These are phyloP conservation scores for Lobophora halterata DNA, from an alignment of 2,888 invertebrate genomes.

Conservation along the genomic window DNA sequence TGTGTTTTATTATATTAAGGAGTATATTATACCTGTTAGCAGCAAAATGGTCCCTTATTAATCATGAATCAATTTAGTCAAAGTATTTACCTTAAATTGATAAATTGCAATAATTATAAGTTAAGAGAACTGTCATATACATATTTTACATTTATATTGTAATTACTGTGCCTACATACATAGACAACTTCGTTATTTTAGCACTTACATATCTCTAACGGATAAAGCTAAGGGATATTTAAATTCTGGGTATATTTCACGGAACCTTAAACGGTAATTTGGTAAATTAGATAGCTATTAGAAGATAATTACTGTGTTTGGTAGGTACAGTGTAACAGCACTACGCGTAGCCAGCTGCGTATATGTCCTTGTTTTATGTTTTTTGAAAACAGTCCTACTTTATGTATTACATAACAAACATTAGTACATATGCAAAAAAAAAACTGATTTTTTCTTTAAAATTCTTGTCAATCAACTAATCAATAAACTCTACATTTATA, in stretches of 20 bases:
- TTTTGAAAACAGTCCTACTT: no score
- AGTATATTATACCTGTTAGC: no score
- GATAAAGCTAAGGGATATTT: conserved; percentile 23
- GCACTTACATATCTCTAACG: conserved; percentile 1
- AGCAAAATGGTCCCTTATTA: conserved; percentile 14
- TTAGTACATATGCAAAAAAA: no score
- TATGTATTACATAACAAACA: no score
- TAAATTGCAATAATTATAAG: conserved; percentile 8
- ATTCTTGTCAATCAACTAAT: no score
- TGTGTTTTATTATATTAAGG: no score
- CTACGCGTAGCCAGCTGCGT: conserved; percentile 40
- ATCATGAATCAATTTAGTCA: conserved; percentile 6
- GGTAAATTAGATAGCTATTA: conserved; percentile 36
- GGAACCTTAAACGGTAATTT: conserved; percentile 28
- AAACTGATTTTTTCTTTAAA: no score
- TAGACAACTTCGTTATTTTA: not conserved
- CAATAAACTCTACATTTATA: no score
- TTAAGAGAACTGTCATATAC: no score
- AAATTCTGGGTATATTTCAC: conserved; percentile 21
- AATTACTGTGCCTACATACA: conserved; percentile 6
- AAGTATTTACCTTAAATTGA: conserved; percentile 2
- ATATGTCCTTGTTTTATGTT: no score
- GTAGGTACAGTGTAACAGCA: no score
- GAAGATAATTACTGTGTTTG: conserved; percentile 37
- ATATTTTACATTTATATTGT: no score